Conservation (phyloP, 2,888 invertebrate genomes). For the Dastarcus helophoroides region DNA sequence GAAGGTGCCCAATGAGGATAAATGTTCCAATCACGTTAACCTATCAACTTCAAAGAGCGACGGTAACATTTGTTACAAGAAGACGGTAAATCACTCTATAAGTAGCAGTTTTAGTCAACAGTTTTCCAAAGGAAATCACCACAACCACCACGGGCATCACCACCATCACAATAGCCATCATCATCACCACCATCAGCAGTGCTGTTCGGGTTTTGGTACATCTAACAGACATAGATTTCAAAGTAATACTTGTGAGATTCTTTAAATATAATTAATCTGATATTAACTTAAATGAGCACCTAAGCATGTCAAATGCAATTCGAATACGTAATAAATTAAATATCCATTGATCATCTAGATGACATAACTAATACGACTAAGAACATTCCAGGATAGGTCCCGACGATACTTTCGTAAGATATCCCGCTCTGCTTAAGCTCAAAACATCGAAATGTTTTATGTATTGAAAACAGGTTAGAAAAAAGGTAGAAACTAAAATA, state of each 20-base stretch:
- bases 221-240: slow-evolving; percentile 36
- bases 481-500: too few species aligned
- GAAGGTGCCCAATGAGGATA: background rate
- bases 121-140: slow-evolving; percentile 15
- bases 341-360: too few species aligned
- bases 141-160: slow-evolving; percentile 5
- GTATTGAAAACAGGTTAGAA: too few species aligned
- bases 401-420: too few species aligned
- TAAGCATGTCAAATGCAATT: too few species aligned
- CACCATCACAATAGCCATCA: slow-evolving; percentile 13
- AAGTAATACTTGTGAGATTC: slow-evolving; percentile 36
- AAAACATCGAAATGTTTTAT: too few species aligned
- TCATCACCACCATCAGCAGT: slow-evolving; percentile 35
- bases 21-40: slow-evolving; percentile 1
- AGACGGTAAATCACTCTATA: slow-evolving; percentile 13
- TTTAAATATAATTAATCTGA: slow-evolving; percentile 19
- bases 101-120: slow-evolving; percentile 26
- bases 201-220: slow-evolving; percentile 40
- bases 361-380: too few species aligned
- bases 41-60: slow-evolving; percentile 28
- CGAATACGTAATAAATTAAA: too few species aligned
- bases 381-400: too few species aligned
- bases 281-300: too few species aligned
- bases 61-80: slow-evolving; percentile 23
- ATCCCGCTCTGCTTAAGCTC: too few species aligned